Percentiles rank a stretch among this genome's conserved stretches.
phyloP scores from a whole-genome alignment of 1,140 invertebrate genomes.

The Dendroctonus valens region DNA sequence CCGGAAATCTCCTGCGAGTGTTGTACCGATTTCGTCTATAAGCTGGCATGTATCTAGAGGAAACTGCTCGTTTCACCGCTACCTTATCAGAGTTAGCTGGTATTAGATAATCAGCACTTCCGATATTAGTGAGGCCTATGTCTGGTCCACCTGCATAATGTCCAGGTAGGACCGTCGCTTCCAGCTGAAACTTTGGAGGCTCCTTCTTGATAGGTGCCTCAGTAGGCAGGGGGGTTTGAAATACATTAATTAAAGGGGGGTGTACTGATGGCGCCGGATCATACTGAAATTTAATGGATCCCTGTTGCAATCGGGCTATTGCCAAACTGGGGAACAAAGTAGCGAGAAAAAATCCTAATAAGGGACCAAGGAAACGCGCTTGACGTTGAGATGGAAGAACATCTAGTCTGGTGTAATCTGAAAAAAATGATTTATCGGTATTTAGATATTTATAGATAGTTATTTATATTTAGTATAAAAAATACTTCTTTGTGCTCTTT shows the following conservation, averaged over 20 bases:
- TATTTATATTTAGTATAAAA: too few relatives aligned
- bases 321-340: constrained; percentile 22
- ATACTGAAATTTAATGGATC: constrained; percentile 26
- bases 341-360: constrained; percentile 23
- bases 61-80: constrained; percentile 16
- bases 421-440: neutral
- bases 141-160: neutral
- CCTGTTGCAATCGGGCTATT: constrained; percentile 13
- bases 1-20: constrained; percentile 13
- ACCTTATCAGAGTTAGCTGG: constrained; percentile 18
- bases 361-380: constrained; percentile 13
- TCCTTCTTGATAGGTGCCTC: constrained; percentile 5
- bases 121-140: neutral
- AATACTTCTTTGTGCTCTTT: too few relatives aligned
- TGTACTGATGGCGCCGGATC: constrained; percentile 11
- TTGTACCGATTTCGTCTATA: constrained; percentile 8
- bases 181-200: neutral
- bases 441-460: too few relatives aligned
- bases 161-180: too few relatives aligned
- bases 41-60: neutral
- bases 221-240: constrained; percentile 5
- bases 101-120: constrained; percentile 4
- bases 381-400: constrained; percentile 13
- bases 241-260: constrained; percentile 7
- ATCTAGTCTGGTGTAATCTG: constrained; percentile 17